Conservation (phyloP, 2,113 vertebrate genomes). For the Probosciger aterrimus region DNA sequence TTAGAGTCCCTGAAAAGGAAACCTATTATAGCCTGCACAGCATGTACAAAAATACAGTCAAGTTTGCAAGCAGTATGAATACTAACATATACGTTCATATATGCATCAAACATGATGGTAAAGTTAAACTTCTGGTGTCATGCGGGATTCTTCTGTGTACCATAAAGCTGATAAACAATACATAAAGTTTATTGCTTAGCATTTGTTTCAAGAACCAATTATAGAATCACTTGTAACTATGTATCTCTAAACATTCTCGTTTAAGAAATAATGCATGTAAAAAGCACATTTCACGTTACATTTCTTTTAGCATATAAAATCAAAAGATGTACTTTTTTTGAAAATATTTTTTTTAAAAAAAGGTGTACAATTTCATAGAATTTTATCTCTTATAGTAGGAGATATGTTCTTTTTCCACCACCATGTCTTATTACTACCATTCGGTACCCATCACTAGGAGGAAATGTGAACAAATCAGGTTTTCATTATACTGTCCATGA, state of each 20-base stretch:
- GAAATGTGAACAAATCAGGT: background rate
- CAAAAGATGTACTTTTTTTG: background rate
- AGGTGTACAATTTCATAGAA: background rate
- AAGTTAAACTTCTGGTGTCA: background rate
- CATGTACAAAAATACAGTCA: background rate
- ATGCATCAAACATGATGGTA: too few species aligned
- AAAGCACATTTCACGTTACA: background rate
- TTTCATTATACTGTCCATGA: background rate
- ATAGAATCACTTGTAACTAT: background rate
- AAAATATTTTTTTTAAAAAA: background rate
- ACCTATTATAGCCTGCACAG: background rate
- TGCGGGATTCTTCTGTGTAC: background rate
- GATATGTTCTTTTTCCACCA: background rate
- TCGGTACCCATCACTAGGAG: background rate
- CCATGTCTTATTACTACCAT: background rate
- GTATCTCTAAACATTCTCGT: background rate
- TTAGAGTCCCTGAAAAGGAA: background rate
- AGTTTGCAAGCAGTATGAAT: background rate
- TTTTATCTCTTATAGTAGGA: rapidly evolving
- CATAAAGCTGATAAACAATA: background rate
- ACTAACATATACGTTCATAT: background rate
- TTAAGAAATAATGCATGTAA: background rate
- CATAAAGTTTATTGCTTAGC: background rate
- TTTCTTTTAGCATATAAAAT: background rate
- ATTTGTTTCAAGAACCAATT: background rate